These are phyloP conservation scores for Hyles vespertilio DNA, from an alignment of 1,140 invertebrate genomes.

Conservation along the genomic window DNA sequence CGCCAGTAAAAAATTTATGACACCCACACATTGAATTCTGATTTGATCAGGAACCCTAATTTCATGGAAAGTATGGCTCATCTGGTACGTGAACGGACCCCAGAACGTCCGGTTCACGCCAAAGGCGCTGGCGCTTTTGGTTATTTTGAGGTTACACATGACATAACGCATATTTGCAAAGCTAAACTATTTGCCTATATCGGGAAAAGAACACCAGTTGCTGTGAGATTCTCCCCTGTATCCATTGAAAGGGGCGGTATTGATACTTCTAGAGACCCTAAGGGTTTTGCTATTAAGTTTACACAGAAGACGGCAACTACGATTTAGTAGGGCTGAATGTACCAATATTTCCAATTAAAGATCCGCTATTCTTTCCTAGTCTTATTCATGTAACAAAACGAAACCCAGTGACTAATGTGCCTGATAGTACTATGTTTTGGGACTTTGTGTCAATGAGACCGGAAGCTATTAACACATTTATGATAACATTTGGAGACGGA, in stretches of 20 bases:
- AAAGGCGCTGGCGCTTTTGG: constrained; percentile 97
- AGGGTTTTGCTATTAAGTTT: constrained; percentile 87
- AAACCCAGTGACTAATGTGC: constrained; percentile 83
- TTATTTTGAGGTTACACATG: constrained; percentile 96
- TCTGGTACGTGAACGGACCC: constrained; percentile 95
- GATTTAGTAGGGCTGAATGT: constrained; percentile 86
- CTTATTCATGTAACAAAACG: constrained; percentile 82
- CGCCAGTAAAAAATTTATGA: too few relatives aligned
- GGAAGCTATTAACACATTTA: constrained; percentile 83
- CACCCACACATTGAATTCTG: too few relatives aligned
- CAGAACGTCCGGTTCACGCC: constrained; percentile 95
- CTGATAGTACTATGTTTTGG: constrained; percentile 92
- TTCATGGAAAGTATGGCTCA: constrained; percentile 93
- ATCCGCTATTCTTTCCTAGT: constrained; percentile 80
- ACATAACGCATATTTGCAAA: constrained; percentile 91
- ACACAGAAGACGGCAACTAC: constrained; percentile 87
- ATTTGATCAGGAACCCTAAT: too few relatives aligned
- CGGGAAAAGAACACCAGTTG: constrained; percentile 90
- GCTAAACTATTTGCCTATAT: constrained; percentile 89
- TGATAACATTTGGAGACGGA: constrained; percentile 84
- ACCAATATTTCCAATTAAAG: constrained; percentile 85
- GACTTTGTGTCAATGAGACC: constrained; percentile 91
- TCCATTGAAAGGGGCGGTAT: constrained; percentile 92
- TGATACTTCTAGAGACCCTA: constrained; percentile 84
- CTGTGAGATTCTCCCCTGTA: constrained; percentile 86